phyloP scores from a whole-genome alignment of 2,888 invertebrate species.

The Villa cingulata region DNA sequence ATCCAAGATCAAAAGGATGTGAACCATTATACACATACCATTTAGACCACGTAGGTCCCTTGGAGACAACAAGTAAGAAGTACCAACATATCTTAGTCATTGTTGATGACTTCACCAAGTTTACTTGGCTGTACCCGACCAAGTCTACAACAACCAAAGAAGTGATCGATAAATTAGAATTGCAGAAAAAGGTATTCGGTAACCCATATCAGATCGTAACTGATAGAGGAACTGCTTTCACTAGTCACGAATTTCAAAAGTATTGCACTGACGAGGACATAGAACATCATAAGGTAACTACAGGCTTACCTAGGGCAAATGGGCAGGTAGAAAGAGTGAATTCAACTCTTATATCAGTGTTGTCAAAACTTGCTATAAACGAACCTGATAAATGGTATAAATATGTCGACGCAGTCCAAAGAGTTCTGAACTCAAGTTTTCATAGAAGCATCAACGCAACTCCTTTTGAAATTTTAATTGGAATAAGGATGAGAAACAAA shows the following conservation, averaged over 20 bases:
- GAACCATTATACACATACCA: constrained; percentile 23
- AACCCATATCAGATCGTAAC: not conserved
- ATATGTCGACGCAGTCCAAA: too few relatives aligned
- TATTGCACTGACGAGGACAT: not conserved
- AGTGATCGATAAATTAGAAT: not conserved
- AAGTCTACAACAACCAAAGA: not conserved
- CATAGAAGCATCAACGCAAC: too few relatives aligned
- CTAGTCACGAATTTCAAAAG: not conserved
- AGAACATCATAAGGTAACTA: too few relatives aligned
- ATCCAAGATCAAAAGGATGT: constrained; percentile 23
- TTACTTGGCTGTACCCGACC: not conserved
- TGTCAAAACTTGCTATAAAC: too few relatives aligned
- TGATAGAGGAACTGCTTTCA: not conserved
- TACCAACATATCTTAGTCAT: too few relatives aligned
- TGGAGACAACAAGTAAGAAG: constrained; percentile 15
- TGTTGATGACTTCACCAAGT: not conserved
- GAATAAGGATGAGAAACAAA: too few relatives aligned
- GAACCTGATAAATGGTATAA: too few relatives aligned
- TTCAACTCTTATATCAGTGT: too few relatives aligned
- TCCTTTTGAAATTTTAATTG: too few relatives aligned
- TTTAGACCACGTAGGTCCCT: constrained; percentile 25
- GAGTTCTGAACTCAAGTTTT: too few relatives aligned
- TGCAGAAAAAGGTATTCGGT: not conserved
- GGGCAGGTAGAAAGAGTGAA: too few relatives aligned
- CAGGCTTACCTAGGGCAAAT: too few relatives aligned